Evolutionary conservation across 2,113 vertebrate species (phyloP).

Genomic region (Thunnus thynnus): DNA sequence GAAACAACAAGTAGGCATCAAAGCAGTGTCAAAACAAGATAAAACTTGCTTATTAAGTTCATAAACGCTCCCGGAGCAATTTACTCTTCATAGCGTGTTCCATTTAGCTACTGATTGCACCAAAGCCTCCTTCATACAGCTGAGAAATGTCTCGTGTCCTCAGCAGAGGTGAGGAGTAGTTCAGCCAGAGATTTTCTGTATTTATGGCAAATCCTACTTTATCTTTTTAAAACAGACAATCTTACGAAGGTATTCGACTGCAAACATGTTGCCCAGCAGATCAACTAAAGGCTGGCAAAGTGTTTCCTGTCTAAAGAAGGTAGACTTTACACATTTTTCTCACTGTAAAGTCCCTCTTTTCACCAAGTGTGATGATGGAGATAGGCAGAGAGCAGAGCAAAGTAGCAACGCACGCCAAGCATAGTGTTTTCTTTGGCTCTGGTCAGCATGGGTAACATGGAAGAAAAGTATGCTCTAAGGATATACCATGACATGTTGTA

Average conservation of each 20-base stretch:
- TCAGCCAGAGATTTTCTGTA: conserved; percentile 34
- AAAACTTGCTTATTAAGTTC: conserved; percentile 46
- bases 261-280: conserved; percentile 46
- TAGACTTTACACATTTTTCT: conserved; percentile 11
- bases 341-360: conserved; percentile 20
- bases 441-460: conserved; percentile 34
- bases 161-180: conserved; percentile 52
- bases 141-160: conserved; percentile 16
- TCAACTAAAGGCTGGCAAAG: conserved; percentile 14
- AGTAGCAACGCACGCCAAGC: conserved; percentile 29
- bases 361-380: conserved; percentile 29
- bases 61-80: conserved; percentile 33
- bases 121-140: conserved; percentile 31
- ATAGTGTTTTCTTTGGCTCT: conserved; percentile 68
- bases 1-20: conserved; percentile 62
- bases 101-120: conserved; percentile 33
- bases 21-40: conserved; percentile 64
- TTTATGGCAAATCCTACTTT: conserved; percentile 40
- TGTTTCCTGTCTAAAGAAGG: conserved; percentile 37
- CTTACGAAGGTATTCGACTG: conserved; percentile 39
- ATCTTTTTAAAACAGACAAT: conserved; percentile 44
- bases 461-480: conserved; percentile 54
- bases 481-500: conserved; percentile 54
- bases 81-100: conserved; percentile 10
- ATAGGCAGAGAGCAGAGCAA: conserved; percentile 22